phyloP scores from a whole-genome alignment of 2,797 vertebrate genomes.

The Silurus aristotelis region DNA sequence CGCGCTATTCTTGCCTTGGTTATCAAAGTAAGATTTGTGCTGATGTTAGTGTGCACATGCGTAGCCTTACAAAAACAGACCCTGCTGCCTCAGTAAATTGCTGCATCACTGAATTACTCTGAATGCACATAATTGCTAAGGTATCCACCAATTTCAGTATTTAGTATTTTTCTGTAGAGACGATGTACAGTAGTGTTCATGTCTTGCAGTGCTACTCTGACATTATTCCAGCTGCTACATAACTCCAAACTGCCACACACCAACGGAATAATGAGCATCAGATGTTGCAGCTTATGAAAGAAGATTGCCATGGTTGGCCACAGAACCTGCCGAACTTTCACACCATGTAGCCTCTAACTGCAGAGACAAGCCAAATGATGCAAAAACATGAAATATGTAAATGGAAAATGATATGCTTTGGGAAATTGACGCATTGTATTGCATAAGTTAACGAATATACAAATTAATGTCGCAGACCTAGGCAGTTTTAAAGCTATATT shows the following conservation, averaged over 20 bases:
- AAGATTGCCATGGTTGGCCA: not conserved
- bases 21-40: slow-evolving; percentile 27
- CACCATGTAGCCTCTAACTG: not conserved
- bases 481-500: not conserved
- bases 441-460: slow-evolving; percentile 11
- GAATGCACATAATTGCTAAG: not conserved
- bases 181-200: not conserved
- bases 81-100: not conserved
- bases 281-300: slow-evolving; percentile 28
- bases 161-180: not conserved
- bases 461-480: not conserved
- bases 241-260: slow-evolving; percentile 38
- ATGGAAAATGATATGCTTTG: not conserved
- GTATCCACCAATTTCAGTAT: slow-evolving; percentile 10
- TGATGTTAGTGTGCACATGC: slow-evolving; percentile 28
- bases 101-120: not conserved
- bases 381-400: slow-evolving; percentile 16
- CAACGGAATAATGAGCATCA: slow-evolving; percentile 33
- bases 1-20: slow-evolving; percentile 2
- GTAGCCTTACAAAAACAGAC: slow-evolving; percentile 9
- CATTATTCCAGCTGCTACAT: slow-evolving; percentile 12
- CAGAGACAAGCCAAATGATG: not conserved
- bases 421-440: not conserved
- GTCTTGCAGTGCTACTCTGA: not conserved
- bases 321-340: not conserved